These are phyloP conservation scores for Tryphoninae sp. DNA, from an alignment of 2,888 invertebrate genomes.

Conservation along the genomic window DNA sequence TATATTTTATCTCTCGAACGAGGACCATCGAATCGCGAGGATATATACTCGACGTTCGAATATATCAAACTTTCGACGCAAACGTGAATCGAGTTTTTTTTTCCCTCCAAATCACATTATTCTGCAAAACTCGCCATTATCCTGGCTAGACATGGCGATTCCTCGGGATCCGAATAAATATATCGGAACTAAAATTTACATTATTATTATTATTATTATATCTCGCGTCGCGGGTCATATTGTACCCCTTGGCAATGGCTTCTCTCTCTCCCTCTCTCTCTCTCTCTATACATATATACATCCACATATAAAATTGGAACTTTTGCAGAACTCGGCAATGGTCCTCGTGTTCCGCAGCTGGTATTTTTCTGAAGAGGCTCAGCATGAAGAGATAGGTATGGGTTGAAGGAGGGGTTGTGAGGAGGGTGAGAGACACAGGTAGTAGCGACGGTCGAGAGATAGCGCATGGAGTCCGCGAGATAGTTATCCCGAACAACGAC, in stretches of 20 bases:
- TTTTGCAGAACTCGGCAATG: constrained; percentile 36
- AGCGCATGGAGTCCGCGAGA: constrained; percentile 50
- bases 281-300: background rate
- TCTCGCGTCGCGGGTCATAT: background rate
- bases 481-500: constrained; percentile 51
- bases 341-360: constrained; percentile 47
- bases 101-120: constrained; percentile 27
- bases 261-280: no score
- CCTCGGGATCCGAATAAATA: constrained; percentile 49
- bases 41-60: no score
- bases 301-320: constrained; percentile 30
- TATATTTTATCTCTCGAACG: background rate
- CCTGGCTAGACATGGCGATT: constrained; percentile 5
- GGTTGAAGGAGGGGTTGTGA: constrained; percentile 1
- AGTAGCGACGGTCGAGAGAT: constrained; percentile 30
- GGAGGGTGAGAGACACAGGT: constrained; percentile 24
- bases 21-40: no score
- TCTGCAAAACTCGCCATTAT: constrained; percentile 34
- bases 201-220: constrained; percentile 36
- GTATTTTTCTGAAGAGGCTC: constrained; percentile 58
- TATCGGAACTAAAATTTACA: constrained; percentile 51
- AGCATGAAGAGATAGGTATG: background rate
- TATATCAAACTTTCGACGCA: constrained; percentile 7
- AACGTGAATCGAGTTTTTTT: constrained; percentile 3
- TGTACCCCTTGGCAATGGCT: background rate